Conservation (phyloP, 1,140 invertebrate species). For the Drosophila azteca region DNA sequence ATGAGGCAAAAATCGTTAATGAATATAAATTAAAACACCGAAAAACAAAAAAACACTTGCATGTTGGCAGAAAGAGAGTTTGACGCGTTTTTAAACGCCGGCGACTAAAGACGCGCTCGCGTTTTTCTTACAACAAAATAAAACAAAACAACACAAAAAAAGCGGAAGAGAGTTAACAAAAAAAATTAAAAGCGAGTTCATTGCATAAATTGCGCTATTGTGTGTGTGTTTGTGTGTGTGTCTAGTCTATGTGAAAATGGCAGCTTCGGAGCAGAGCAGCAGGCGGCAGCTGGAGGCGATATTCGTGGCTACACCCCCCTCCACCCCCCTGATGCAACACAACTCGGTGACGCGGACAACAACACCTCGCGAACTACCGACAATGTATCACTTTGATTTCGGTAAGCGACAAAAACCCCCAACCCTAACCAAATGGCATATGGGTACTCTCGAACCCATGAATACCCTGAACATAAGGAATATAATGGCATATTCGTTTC, state of each 20-base stretch:
- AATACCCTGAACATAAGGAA: too few relatives aligned
- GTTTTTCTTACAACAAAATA: slow-evolving; percentile 23
- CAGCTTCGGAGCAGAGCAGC: slow-evolving; percentile 46
- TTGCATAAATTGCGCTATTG: slow-evolving; percentile 64
- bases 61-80: slow-evolving; percentile 52
- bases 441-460: not conserved
- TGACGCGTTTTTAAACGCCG: slow-evolving; percentile 61
- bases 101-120: slow-evolving; percentile 57
- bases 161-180: slow-evolving; percentile 12
- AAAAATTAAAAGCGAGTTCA: slow-evolving; percentile 54
- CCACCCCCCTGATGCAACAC: slow-evolving; percentile 41
- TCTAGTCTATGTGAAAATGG: slow-evolving; percentile 50
- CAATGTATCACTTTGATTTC: slow-evolving; percentile 76
- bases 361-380: slow-evolving; percentile 69
- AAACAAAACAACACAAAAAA: not conserved
- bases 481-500: too few relatives aligned
- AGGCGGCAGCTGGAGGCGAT: slow-evolving; percentile 60
- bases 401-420: slow-evolving; percentile 41
- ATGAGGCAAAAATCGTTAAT: slow-evolving; percentile 65
- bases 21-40: slow-evolving; percentile 53
- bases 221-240: slow-evolving; percentile 10
- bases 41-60: slow-evolving; percentile 49
- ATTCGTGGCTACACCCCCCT: slow-evolving; percentile 66
- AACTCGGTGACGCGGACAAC: slow-evolving; percentile 65
- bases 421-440: slow-evolving; percentile 5